Evolutionary conservation across 2,113 vertebrate species (phyloP).

Genomic region (Panthera uncia): DNA sequence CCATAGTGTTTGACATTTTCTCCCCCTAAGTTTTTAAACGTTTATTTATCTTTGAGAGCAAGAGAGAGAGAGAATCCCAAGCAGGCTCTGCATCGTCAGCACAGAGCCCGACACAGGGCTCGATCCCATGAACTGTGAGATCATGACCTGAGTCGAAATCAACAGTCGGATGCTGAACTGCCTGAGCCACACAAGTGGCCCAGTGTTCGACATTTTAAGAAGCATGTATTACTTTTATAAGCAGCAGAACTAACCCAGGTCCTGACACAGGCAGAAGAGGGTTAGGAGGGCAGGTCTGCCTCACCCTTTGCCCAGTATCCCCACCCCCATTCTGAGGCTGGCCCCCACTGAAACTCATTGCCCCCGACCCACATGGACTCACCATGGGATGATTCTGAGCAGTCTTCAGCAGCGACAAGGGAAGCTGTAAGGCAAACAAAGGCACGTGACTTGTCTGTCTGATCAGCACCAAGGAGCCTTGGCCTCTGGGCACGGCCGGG

Average conservation of each 20-base stretch:
- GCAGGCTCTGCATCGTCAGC: too few relatives aligned
- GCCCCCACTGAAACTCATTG: background rate
- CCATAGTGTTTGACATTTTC: background rate
- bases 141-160: too few relatives aligned
- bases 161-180: too few relatives aligned
- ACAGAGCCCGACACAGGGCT: too few relatives aligned
- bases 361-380: conserved; percentile 69
- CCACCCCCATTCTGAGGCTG: background rate
- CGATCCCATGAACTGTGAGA: too few relatives aligned
- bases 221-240: background rate
- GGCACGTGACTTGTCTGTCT: background rate
- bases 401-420: conserved; percentile 95
- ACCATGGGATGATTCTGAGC: conserved; percentile 99
- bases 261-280: background rate
- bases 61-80: too few relatives aligned
- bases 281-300: background rate
- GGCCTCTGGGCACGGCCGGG: background rate
- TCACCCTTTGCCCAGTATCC: background rate
- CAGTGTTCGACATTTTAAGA: background rate
- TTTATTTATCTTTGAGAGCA: too few relatives aligned
- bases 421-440: conserved; percentile 86
- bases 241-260: background rate
- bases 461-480: background rate
- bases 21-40: too few relatives aligned
- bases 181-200: too few relatives aligned